A percentile compares a stretch with the other conserved stretches of the same genome.
Evolutionary conservation across 2,113 vertebrate species (phyloP).

Genomic region (Sturnira hondurensis): DNA sequence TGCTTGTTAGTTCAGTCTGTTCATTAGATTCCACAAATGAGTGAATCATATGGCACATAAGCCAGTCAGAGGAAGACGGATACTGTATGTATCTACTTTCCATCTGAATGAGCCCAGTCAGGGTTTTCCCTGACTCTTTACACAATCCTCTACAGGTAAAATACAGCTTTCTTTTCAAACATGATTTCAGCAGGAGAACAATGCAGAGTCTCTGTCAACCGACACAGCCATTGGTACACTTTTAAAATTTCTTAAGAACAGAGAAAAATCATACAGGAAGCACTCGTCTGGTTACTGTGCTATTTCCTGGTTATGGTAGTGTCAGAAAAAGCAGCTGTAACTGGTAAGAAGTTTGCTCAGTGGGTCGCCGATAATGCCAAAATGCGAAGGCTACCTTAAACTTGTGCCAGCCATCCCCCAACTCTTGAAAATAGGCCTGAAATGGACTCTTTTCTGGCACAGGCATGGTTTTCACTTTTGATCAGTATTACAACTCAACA

Average conservation of each 20-base stretch:
- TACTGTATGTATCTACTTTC: background rate
- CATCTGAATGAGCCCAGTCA: background rate
- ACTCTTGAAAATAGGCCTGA: background rate
- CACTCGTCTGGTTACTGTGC: slow-evolving; percentile 30
- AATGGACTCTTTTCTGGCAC: background rate
- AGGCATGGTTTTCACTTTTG: background rate
- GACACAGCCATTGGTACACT: background rate
- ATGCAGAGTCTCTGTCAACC: background rate
- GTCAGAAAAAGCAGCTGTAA: background rate
- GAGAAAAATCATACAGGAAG: slow-evolving; percentile 56
- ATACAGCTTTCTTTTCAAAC: slow-evolving; percentile 10
- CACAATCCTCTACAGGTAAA: background rate
- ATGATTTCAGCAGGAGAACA: slow-evolving; percentile 6
- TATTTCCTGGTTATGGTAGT: slow-evolving; percentile 1
- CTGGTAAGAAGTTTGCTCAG: background rate
- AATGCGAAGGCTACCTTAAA: background rate
- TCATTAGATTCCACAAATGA: no score
- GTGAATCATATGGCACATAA: no score
- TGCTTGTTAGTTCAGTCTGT: no score
- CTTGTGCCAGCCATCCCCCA: background rate
- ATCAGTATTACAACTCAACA: background rate
- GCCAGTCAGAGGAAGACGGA: no score
- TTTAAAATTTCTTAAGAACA: slow-evolving; percentile 13
- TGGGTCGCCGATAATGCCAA: background rate
- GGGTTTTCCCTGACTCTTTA: background rate